Conservation (phyloP, 2,888 invertebrate species). For the Agonopterix heracliana region DNA sequence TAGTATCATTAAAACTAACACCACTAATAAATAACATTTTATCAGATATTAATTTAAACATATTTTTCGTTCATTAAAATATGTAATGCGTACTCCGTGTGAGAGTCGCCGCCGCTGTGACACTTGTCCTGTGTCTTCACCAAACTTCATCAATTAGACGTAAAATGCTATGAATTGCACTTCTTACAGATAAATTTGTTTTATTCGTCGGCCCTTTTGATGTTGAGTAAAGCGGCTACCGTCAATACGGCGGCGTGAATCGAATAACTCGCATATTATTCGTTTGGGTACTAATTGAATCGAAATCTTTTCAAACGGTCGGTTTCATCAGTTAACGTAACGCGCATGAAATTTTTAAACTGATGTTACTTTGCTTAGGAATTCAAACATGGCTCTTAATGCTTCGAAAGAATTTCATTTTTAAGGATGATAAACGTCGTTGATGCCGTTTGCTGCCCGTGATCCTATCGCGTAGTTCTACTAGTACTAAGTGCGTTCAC, state of each 20-base stretch:
- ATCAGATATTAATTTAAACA: background rate
- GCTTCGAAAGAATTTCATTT: too few relatives aligned
- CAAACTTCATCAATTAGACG: conserved; percentile 35
- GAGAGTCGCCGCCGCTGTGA: conserved; percentile 37
- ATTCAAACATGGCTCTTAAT: too few relatives aligned
- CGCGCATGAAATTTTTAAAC: too few relatives aligned
- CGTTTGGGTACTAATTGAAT: conserved; percentile 49
- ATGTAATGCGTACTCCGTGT: conserved; percentile 19
- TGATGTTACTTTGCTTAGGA: too few relatives aligned
- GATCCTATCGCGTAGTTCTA: too few relatives aligned
- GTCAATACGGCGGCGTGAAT: conserved; percentile 27
- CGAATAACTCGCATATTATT: conserved; percentile 44
- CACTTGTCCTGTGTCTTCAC: conserved; percentile 22
- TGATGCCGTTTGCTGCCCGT: too few relatives aligned
- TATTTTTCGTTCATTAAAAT: conserved; percentile 11
- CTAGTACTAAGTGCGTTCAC: too few relatives aligned
- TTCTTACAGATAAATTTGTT: conserved; percentile 29
- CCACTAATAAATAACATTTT: background rate
- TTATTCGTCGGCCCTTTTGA: conserved; percentile 25
- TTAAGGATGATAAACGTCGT: too few relatives aligned
- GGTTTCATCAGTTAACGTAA: conserved; percentile 45
- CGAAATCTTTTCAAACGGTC: conserved; percentile 38
- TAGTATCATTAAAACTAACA: background rate
- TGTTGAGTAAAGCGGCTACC: conserved; percentile 38
- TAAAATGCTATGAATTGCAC: conserved; percentile 40